These are phyloP conservation scores for Potorous gilbertii DNA, from an alignment of 2,797 vertebrate species.

Conservation along the genomic window DNA sequence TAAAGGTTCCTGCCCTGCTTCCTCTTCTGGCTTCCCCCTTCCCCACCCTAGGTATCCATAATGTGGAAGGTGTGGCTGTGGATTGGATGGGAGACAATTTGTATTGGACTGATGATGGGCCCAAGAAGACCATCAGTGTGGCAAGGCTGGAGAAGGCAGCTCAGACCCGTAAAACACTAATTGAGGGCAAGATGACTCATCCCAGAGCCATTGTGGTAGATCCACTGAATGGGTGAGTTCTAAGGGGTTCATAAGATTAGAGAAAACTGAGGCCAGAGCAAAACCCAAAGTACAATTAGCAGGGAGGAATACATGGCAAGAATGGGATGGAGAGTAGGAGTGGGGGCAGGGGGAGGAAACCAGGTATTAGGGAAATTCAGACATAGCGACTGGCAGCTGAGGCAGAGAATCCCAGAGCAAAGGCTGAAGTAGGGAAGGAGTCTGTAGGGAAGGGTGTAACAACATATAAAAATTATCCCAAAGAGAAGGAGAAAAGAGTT, in stretches of 20 bases:
- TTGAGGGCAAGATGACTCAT: conserved; percentile 98
- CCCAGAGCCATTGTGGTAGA: conserved; percentile 97
- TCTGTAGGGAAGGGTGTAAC: not conserved
- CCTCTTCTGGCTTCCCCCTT: not conserved
- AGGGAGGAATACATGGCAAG: not conserved
- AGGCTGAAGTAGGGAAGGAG: not conserved
- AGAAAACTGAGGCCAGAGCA: not conserved
- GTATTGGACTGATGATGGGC: conserved; percentile 98
- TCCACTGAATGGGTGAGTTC: conserved; percentile 93
- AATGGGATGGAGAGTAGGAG: not conserved
- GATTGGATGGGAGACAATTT: conserved; percentile 99
- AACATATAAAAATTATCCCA: not conserved
- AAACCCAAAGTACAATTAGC: not conserved
- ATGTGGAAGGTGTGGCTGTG: conserved; percentile 96
- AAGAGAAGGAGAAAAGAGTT: not conserved
- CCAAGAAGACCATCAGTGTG: conserved; percentile 97
- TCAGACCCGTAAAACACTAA: conserved; percentile 95
- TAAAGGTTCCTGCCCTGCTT: not conserved
- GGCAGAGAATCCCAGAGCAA: not conserved
- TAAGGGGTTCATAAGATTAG: not conserved
- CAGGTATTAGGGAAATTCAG: not conserved
- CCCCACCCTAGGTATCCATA: conserved; percentile 92
- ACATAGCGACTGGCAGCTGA: not conserved
- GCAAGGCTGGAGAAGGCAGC: conserved; percentile 96
- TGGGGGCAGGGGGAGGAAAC: fast-evolving